Conservation (phyloP, 2,888 invertebrate genomes). For the Dasypogon diadema region DNA sequence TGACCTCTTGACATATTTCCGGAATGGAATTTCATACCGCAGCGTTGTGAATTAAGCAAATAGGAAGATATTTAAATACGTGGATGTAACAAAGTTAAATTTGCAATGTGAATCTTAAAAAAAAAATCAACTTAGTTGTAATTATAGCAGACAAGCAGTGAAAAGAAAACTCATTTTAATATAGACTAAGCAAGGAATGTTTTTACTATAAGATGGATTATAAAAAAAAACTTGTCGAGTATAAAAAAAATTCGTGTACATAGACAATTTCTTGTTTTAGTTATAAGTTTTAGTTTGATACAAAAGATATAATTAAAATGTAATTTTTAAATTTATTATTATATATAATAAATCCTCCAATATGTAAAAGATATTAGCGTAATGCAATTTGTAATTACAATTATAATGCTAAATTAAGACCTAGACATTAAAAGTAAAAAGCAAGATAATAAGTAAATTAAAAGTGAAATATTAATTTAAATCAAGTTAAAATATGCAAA, state of each 20-base stretch:
- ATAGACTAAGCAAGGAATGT: constrained; percentile 20
- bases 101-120: constrained; percentile 4
- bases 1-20: constrained; percentile 67
- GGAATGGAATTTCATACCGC: constrained; percentile 57
- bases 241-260: constrained; percentile 42
- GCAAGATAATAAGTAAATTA: constrained; percentile 47
- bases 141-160: not conserved
- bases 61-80: constrained; percentile 2
- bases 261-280: constrained; percentile 25
- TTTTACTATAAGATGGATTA: constrained; percentile 39
- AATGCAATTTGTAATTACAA: constrained; percentile 51
- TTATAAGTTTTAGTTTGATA: constrained; percentile 32
- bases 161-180: constrained; percentile 34
- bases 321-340: not conserved
- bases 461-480: constrained; percentile 48
- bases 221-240: not conserved
- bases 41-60: constrained; percentile 54
- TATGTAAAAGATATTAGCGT: constrained; percentile 44
- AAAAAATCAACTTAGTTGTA: constrained; percentile 7
- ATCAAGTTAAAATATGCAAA: constrained; percentile 24
- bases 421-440: constrained; percentile 32
- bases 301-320: constrained; percentile 18
- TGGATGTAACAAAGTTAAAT: not conserved
- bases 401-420: constrained; percentile 22
- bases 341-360: not conserved